phyloP scores from a whole-genome alignment of 2,113 vertebrate species.

The Hippocampus zosterae region DNA sequence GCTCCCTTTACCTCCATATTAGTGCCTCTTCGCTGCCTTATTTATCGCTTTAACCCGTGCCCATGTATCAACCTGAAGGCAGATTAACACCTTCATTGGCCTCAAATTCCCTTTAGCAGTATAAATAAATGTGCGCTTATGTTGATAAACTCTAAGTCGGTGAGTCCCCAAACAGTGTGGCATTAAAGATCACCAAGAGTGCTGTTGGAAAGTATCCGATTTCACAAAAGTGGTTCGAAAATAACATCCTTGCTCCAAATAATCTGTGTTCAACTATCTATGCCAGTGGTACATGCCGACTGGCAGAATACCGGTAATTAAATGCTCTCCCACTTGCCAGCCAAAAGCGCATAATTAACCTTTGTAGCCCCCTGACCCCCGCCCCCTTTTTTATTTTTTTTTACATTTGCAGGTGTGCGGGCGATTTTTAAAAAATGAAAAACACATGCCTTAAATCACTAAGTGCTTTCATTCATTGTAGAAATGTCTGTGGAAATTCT shows the following conservation, averaged over 20 bases:
- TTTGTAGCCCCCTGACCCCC: too few species aligned
- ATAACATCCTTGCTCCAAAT: background rate
- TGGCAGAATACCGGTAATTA: too few species aligned
- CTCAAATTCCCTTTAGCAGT: conserved; percentile 18
- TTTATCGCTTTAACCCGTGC: conserved; percentile 16
- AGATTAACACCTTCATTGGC: conserved; percentile 36
- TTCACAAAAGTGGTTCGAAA: background rate
- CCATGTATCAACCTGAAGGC: conserved; percentile 26
- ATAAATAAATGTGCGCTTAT: conserved; percentile 7
- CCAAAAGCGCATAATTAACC: too few species aligned
- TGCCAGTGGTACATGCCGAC: too few species aligned
- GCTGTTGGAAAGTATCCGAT: background rate
- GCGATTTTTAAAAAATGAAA: too few species aligned
- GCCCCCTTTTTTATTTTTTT: too few species aligned
- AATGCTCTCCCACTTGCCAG: too few species aligned
- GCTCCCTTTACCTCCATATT: background rate
- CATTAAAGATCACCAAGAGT: background rate
- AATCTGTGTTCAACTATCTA: too few species aligned
- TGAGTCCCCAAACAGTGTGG: background rate
- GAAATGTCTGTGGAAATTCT: too few species aligned
- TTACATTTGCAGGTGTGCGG: too few species aligned
- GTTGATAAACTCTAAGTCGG: background rate
- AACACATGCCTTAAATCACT: too few species aligned
- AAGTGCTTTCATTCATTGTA: too few species aligned
- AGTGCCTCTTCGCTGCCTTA: background rate